These are phyloP conservation scores for Eufriesea mexicana DNA, from an alignment of 1,140 invertebrate species.

Conservation along the genomic window DNA sequence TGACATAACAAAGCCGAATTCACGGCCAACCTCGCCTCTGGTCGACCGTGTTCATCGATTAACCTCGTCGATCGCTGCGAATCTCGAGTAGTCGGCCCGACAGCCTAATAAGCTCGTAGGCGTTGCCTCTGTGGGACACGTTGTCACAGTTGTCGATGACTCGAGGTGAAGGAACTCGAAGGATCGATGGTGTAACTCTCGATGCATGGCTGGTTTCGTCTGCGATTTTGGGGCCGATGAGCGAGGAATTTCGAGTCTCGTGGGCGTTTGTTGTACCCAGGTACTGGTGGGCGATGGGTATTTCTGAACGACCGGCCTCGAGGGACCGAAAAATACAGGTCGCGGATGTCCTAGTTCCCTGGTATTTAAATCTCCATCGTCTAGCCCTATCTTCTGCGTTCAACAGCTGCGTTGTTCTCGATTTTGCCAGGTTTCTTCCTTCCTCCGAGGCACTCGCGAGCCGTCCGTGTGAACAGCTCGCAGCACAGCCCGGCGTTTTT, in stretches of 20 bases:
- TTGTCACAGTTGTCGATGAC: no score
- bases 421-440: not conserved
- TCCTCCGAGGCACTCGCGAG: no score
- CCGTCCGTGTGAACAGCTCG: conserved; percentile 40
- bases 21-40: conserved; percentile 11
- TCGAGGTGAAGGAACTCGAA: no score
- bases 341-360: not conserved
- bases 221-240: no score
- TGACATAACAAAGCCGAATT: not conserved
- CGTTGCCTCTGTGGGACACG: no score
- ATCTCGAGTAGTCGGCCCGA: no score
- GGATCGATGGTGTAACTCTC: no score
- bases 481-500: not conserved
- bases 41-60: not conserved
- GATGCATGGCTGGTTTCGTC: no score
- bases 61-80: not conserved
- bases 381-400: accelerated
- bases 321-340: not conserved
- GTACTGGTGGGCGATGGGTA: not conserved
- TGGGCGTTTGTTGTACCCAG: no score
- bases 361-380: not conserved
- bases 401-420: accelerated
- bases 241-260: no score
- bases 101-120: no score
- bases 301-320: not conserved